Percentiles rank a stretch among this genome's conserved stretches.
Conservation (phyloP, 2,797 vertebrate species). For the Anguilla marmorata region DNA sequence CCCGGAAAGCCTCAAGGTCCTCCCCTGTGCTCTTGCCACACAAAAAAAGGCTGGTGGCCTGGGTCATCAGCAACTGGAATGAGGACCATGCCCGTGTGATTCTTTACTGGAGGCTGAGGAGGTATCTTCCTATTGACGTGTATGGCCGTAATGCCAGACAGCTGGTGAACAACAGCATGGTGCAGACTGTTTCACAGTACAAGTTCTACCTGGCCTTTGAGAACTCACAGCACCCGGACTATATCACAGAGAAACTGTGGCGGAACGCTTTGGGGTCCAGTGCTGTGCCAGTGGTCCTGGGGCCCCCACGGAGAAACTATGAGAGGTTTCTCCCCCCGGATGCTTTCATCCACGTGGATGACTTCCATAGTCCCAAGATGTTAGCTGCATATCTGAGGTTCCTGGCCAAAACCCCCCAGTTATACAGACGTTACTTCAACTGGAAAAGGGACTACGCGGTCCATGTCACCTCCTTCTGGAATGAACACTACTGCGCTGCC, state of each 20-base stretch:
- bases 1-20: constrained; percentile 19
- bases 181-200: constrained; percentile 75
- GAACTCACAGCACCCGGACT: constrained; percentile 91
- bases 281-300: constrained; percentile 86
- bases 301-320: constrained; percentile 83
- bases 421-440: constrained; percentile 77
- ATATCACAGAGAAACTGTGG: constrained; percentile 96
- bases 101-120: constrained; percentile 75
- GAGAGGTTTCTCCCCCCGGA: constrained; percentile 85
- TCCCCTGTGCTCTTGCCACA: constrained; percentile 20
- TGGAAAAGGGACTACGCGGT: constrained; percentile 81
- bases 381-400: constrained; percentile 82
- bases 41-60: constrained; percentile 75
- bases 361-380: constrained; percentile 75
- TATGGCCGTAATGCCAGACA: constrained; percentile 70
- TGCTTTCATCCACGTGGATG: constrained; percentile 91
- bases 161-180: constrained; percentile 62
- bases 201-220: constrained; percentile 95
- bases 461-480: constrained; percentile 78
- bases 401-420: constrained; percentile 70
- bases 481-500: constrained; percentile 82
- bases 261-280: constrained; percentile 79
- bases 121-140: constrained; percentile 78
- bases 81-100: constrained; percentile 79
- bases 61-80: constrained; percentile 92